Evolutionary conservation across 2,888 invertebrate species (phyloP), one percentile per base, ranked within the genome.

Genomic region (Aleiodes leptofemur): DNA sequence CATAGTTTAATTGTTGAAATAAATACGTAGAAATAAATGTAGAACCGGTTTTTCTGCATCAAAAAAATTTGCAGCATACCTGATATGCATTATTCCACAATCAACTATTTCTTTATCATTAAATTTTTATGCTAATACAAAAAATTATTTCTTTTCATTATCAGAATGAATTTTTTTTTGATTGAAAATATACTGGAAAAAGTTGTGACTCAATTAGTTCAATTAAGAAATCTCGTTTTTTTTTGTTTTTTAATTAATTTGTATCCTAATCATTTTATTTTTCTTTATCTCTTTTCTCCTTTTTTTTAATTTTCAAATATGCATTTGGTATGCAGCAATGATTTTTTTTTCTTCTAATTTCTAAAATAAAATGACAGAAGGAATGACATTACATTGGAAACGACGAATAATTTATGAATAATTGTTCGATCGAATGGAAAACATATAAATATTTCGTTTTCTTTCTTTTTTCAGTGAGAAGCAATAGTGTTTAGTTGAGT

Each of bases 281-380:
- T 38, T 38, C 8, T 38, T 53, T 11, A 53, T 53, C 29, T 59
- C 34, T 59, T 59, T 3, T 59, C n/a, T 11, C 4, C 59, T 31
- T 16, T 13, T 29, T 34, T 59, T 34, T 13, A 11, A 29, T 31
- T 11, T 31, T 13, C 23, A 59, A 59, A 31, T 59, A 16, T 55
- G 55, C 55, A 55, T 55, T 31, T 29, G 61, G 61, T 61, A 61
- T 61, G 61, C 61, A n/a, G 61, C 38, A 38, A 61, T 34, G 34
- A 23, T 31, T 34, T 34, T 13, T 61, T 34, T 14, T 61, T 38
- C 38, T 61, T 38, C 38, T 61, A 38, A 34, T 61, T 38, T 13
- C 38, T 16, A 34, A 8, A 61, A 61, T 61, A 16, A 55, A 43
- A 43, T 43, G 43, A 14, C 55, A 16, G 55, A 34, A 61, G 61